phyloP scores from a whole-genome alignment of 2,797 vertebrate genomes.

The Hemitrygon akajei region DNA sequence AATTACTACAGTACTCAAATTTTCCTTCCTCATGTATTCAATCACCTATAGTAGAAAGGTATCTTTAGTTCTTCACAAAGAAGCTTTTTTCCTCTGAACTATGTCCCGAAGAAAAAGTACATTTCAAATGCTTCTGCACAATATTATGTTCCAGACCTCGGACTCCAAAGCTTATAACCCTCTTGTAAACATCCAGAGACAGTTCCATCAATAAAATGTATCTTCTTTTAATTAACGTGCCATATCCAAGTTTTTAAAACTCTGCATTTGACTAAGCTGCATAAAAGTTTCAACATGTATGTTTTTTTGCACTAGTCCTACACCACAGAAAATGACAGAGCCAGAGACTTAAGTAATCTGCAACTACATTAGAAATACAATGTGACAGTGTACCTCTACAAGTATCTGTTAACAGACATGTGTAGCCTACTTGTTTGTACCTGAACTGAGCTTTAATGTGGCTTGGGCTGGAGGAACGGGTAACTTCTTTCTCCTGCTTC shows the following conservation, averaged over 20 bases:
- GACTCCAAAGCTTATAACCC: background rate
- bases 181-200: background rate
- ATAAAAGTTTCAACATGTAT: background rate
- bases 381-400: background rate
- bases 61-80: background rate
- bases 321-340: background rate
- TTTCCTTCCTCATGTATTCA: background rate
- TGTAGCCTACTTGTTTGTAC: constrained; percentile 56
- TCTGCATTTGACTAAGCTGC: background rate
- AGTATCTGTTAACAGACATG: constrained; percentile 37
- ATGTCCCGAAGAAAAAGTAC: background rate
- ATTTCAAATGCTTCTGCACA: background rate
- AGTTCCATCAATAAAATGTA: background rate
- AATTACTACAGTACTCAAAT: background rate
- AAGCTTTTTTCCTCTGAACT: background rate
- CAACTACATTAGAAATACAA: background rate
- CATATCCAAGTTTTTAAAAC: background rate
- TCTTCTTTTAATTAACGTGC: background rate
- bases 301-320: background rate
- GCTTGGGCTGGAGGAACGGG: constrained; percentile 87
- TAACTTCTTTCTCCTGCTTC: constrained; percentile 93
- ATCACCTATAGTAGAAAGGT: background rate
- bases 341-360: background rate
- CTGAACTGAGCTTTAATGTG: constrained; percentile 96
- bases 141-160: background rate